Base-by-base conservation (phyloP, 37 sponge, comb jelly and placozoan genomes). In the Cladorhizidae sp. region DNA sequence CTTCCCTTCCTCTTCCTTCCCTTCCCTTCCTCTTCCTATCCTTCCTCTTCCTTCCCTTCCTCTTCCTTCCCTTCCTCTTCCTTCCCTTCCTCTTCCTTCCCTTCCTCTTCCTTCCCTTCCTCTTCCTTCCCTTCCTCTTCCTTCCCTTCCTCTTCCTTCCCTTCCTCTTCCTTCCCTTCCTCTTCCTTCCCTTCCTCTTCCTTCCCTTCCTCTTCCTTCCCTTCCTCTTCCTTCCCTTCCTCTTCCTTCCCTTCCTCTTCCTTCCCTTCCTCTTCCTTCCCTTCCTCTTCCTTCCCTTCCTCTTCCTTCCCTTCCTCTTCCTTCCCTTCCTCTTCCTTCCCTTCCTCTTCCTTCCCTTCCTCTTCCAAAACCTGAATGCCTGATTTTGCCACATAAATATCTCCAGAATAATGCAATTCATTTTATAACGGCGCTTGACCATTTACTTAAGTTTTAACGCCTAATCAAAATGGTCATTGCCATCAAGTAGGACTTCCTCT, bases 301-400 rank as follows among this genome's bases (percentile, higher is more conserved):
- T n/a, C n/a, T n/a, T n/a, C n/a, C n/a, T n/a, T n/a, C n/a, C 15
- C 18, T 17, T 35, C 41, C 37, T 14, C 25, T 14, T 32, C 74
- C 37, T n/a, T n/a, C n/a, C n/a, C n/a, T n/a, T n/a, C n/a, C n/a
- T 29, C 12, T 11, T 75, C 59, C 35, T 33, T 57, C 76, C 35
- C 57, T 75, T 58, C n/a, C 76, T 75, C 76, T 31, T 65, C 68
- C 20, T n/a, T 65, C 68, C 20, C 68, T 65, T n/a, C 68, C 68
- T 65, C 35, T 65, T 20, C 68, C 20, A 15, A 32, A n/a, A n/a
- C n/a, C n/a, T n/a, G n/a, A n/a, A n/a, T n/a, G n/a, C n/a, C n/a
- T n/a, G n/a, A n/a, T n/a, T n/a, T n/a, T n/a, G n/a, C n/a, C n/a
- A n/a, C n/a, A n/a, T n/a, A n/a, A n/a, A n/a, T n/a, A n/a, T n/a